Conservation (phyloP, 2,113 vertebrate genomes). For the Seriola rivoliana region DNA sequence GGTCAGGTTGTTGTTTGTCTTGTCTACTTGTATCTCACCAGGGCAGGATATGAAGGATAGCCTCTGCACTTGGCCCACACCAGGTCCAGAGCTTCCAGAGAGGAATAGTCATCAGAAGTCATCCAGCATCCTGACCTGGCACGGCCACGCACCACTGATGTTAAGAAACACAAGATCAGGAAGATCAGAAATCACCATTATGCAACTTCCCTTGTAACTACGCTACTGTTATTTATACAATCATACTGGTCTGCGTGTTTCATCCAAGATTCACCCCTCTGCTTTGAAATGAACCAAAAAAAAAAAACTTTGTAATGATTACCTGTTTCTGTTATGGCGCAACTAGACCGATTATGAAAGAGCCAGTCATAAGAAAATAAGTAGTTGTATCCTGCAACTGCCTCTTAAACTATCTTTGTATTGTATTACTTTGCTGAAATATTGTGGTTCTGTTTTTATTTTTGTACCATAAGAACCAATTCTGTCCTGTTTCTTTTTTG, state of each 20-base stretch:
- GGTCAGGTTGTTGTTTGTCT: background rate
- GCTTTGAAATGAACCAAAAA: background rate
- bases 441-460: no score
- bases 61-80: slow-evolving; percentile 99
- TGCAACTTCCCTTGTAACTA: background rate
- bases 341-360: background rate
- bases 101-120: slow-evolving; percentile 93
- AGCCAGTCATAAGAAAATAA: background rate
- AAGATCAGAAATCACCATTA: background rate
- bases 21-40: slow-evolving; percentile 85
- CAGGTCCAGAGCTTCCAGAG: slow-evolving; percentile 95
- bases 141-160: slow-evolving; percentile 92
- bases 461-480: no score
- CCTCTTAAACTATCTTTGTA: no score
- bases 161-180: slow-evolving; percentile 35
- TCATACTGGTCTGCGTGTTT: no score
- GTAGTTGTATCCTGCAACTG: background rate
- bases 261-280: no score
- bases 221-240: no score
- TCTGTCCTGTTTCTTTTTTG: no score
- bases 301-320: no score
- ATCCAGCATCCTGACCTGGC: slow-evolving; percentile 91
- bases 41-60: slow-evolving; percentile 96
- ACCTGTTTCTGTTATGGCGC: background rate
- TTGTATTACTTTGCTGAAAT: no score